A percentile compares a stretch with the other conserved stretches of the same genome.
Conservation (phyloP, 2,113 vertebrate species). For the Bucco capensis region DNA sequence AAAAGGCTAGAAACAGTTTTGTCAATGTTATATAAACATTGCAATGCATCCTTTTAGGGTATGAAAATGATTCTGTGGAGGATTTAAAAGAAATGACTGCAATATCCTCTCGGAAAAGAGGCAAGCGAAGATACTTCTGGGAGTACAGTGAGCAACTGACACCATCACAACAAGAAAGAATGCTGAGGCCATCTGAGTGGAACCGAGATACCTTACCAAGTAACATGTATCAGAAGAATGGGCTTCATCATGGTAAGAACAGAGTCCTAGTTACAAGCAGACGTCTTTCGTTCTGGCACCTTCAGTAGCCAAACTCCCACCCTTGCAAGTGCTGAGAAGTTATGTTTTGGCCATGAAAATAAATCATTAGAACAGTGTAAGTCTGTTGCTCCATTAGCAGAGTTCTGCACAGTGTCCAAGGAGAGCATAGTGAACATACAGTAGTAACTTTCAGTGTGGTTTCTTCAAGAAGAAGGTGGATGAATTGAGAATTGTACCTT, state of each 20-base stretch:
- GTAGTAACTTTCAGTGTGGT: neutral
- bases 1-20: neutral
- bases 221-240: slow-evolving; percentile 98
- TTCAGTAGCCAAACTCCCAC: neutral
- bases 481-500: slow-evolving; percentile 19
- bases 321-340: neutral
- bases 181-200: slow-evolving; percentile 96
- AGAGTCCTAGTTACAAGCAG: neutral
- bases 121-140: slow-evolving; percentile 97
- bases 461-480: neutral
- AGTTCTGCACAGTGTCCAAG: neutral
- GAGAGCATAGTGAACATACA: neutral
- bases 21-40: neutral
- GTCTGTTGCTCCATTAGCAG: neutral
- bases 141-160: slow-evolving; percentile 97
- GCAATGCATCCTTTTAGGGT: slow-evolving; percentile 76
- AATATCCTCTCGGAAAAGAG: slow-evolving; percentile 90
- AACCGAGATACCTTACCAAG: slow-evolving; percentile 92
- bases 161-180: slow-evolving; percentile 90
- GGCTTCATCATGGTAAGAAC: slow-evolving; percentile 86
- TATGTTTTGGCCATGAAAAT: neutral
- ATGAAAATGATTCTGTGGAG: slow-evolving; percentile 90
- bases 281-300: neutral
- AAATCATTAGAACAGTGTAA: neutral
- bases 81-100: slow-evolving; percentile 91